These are phyloP conservation scores for Aphodius sticticus DNA, from an alignment of 2,888 invertebrate genomes.

Conservation along the genomic window DNA sequence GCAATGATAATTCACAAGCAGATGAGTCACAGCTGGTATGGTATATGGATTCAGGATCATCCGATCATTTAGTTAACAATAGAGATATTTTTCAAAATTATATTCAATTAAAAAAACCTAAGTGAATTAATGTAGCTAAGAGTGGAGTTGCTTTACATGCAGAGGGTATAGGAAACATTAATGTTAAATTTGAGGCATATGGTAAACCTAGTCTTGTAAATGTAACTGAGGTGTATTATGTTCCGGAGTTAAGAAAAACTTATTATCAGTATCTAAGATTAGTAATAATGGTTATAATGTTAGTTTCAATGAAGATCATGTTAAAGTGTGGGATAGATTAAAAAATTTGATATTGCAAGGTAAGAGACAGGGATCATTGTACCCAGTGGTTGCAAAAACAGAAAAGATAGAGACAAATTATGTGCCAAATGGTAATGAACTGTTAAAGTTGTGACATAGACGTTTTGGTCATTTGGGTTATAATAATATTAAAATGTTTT, in stretches of 20 bases:
- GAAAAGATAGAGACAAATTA: not conserved
- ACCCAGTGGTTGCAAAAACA: not conserved
- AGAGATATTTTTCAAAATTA: slow-evolving; percentile 4
- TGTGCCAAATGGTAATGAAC: slow-evolving; percentile 15
- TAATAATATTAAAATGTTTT: slow-evolving; percentile 24
- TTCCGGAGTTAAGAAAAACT: not conserved
- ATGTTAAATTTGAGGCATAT: not conserved
- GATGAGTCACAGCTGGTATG: not conserved
- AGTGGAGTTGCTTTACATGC: not conserved
- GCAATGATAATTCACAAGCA: not conserved
- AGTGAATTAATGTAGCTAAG: not conserved
- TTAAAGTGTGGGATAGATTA: not conserved
- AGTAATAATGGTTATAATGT: slow-evolving; percentile 4
- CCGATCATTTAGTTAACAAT: not conserved
- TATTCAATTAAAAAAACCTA: not conserved
- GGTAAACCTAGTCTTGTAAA: not conserved
- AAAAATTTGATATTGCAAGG: not conserved
- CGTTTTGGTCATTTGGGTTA: slow-evolving; percentile 30
- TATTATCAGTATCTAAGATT: not conserved
- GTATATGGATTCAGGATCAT: not conserved
- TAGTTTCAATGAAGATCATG: not conserved
- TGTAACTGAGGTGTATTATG: not conserved
- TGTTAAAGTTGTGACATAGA: slow-evolving; percentile 32
- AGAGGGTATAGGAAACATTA: not conserved
- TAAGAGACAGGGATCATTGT: not conserved